Percentiles rank a stretch among this genome's conserved stretches.
These are phyloP conservation scores for Encarsia formosa DNA, from an alignment of 2,888 invertebrate genomes.

Conservation along the genomic window DNA sequence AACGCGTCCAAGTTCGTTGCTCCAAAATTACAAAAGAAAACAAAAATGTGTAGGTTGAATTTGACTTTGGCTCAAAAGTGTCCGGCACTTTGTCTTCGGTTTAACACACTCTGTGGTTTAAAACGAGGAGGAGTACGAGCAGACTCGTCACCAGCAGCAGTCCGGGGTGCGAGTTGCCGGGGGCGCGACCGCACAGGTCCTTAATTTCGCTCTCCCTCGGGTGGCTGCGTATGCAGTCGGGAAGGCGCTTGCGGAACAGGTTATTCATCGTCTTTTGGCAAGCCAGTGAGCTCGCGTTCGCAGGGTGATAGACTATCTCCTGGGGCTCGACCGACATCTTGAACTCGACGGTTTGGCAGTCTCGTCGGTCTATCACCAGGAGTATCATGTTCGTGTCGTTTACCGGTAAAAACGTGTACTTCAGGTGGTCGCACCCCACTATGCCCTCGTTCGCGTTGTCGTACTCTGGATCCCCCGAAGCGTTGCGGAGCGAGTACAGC, in stretches of 20 bases:
- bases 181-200: slow-evolving; percentile 44
- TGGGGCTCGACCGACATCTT: slow-evolving; percentile 49
- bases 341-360: slow-evolving; percentile 57
- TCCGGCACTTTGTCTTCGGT: neutral
- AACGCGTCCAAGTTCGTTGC: too few species aligned
- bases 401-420: slow-evolving; percentile 69
- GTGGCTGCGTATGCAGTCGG: slow-evolving; percentile 73
- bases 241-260: slow-evolving; percentile 65
- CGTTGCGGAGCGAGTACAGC: slow-evolving; percentile 50
- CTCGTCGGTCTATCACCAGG: slow-evolving; percentile 65
- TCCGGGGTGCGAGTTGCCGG: slow-evolving; percentile 29
- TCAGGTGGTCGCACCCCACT: slow-evolving; percentile 19
- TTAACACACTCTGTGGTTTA: too few species aligned
- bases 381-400: slow-evolving; percentile 75
- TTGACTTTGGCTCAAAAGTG: slow-evolving; percentile 33
- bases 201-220: slow-evolving; percentile 62
- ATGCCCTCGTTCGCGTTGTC: slow-evolving; percentile 34
- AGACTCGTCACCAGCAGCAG: slow-evolving; percentile 25
- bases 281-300: slow-evolving; percentile 60
- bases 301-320: slow-evolving; percentile 52
- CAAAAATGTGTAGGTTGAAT: slow-evolving; percentile 14
- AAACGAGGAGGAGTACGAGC: neutral
- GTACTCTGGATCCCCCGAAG: slow-evolving; percentile 35
- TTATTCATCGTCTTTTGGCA: slow-evolving; percentile 61
- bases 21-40: neutral